Conservation (phyloP, 2,888 invertebrate genomes). For the Calameuta filiformis region DNA sequence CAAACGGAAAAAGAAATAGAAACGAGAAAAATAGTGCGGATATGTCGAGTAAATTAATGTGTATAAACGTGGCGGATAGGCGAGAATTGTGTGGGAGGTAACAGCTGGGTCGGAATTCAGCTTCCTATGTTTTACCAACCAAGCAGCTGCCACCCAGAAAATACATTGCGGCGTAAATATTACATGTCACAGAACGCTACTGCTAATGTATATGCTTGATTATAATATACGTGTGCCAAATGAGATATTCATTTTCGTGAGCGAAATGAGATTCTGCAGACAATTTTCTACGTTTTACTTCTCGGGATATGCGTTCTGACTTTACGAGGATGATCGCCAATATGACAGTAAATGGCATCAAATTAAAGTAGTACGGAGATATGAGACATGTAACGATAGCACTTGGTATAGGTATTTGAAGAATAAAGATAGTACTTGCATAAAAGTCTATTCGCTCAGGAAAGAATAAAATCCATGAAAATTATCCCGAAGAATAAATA, state of each 20-base stretch:
- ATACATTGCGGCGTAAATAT: constrained; percentile 31
- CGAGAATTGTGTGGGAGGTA: constrained; percentile 19
- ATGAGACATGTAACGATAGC: background rate
- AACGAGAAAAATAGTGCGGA: background rate
- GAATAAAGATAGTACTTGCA: background rate
- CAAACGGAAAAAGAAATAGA: constrained; percentile 2
- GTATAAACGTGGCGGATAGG: constrained; percentile 4
- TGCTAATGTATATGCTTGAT: constrained; percentile 17
- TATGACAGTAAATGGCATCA: background rate
- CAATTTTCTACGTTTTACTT: background rate
- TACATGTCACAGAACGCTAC: constrained; percentile 32
- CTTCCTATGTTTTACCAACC: constrained; percentile 16
- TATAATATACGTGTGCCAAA: constrained; percentile 4
- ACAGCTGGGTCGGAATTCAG: constrained; percentile 19
- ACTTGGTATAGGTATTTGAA: background rate
- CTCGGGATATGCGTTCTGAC: background rate
- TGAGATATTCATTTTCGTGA: constrained; percentile 8
- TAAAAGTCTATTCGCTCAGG: background rate
- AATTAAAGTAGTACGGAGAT: background rate
- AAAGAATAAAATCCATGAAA: background rate
- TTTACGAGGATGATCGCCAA: background rate
- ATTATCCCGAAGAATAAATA: background rate
- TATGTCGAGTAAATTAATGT: constrained; percentile 1
- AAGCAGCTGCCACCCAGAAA: constrained; percentile 18
- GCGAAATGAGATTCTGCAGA: background rate